Evolutionary conservation across 2,113 vertebrate species (phyloP), one percentile per base, ranked within the genome.

Genomic region (Alethe diademata): DNA sequence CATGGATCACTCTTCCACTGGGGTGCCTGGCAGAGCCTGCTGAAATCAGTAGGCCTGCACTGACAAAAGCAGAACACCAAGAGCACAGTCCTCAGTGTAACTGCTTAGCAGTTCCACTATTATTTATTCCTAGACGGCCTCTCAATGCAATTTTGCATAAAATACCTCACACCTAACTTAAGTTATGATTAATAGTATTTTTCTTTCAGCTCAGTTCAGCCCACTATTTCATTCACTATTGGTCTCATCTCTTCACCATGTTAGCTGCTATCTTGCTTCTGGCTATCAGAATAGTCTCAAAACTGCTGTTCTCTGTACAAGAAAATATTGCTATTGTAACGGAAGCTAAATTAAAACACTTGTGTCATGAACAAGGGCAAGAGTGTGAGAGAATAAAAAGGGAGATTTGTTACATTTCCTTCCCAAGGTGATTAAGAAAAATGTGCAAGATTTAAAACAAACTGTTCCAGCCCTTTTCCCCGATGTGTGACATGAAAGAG

Each of bases 261-360:
- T 70, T 90, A 97, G 90, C 82, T 93, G 88, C 78, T 88, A 64
- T 92, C 81, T 83, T 90, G 90, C 87, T 94, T 83, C 85, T 86
- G 60, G 85, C 78, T 56, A 83, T 92, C 35, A 3, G 71, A 86
- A 88, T 58, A 73, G 58, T 48, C 84, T 86, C 64, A 94, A 90
- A 90, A 95, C 61, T 78, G 64, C 72, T 86, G 56, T 56, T 93
- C 79, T 86, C 92, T 80, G 60, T 64, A 86, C 19, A 81, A 81
- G 72, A 87, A 96, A 94, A 83, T 56, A 83, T 60, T 79, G 67
- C 82, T 78, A 74, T 86, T 95, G 85, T 91, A 90, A 94, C 48
- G 86, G 64, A 88, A 93, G 64, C 78, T 88, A 83, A 94, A 90
- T 92, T 92, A 93, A 88, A 96, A 84, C 45, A 40, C 75, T 92